A percentile compares a stretch with the other conserved stretches of the same genome.
Evolutionary conservation across 2,113 vertebrate genomes (phyloP).

Genomic region (Oryzias melastigma): DNA sequence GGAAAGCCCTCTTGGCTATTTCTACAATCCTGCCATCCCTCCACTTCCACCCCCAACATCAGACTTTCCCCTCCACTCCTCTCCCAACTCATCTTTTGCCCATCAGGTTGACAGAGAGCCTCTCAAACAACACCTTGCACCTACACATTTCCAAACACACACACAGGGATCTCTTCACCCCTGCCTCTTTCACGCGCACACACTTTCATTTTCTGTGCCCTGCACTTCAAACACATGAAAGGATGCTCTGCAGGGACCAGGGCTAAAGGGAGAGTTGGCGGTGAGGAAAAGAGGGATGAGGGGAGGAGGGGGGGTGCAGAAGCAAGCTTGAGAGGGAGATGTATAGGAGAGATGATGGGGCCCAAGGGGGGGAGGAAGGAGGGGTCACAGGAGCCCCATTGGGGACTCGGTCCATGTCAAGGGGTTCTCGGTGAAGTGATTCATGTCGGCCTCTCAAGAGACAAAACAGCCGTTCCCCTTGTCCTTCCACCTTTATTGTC

Average conservation of each 20-base stretch:
- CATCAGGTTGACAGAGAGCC: slow-evolving; percentile 65
- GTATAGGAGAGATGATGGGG: slow-evolving; percentile 37
- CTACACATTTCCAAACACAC: slow-evolving; percentile 45
- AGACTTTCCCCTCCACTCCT: slow-evolving; percentile 8
- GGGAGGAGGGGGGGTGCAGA: slow-evolving; percentile 52
- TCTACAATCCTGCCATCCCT: slow-evolving; percentile 33
- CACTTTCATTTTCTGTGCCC: slow-evolving; percentile 79
- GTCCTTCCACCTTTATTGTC: slow-evolving; percentile 18
- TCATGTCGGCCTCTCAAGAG: slow-evolving; percentile 46
- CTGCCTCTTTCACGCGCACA: slow-evolving; percentile 57
- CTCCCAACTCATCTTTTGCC: slow-evolving; percentile 56
- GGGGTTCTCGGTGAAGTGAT: slow-evolving; percentile 58
- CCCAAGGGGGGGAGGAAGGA: neutral
- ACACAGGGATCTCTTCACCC: slow-evolving; percentile 45
- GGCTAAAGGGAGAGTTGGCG: slow-evolving; percentile 68
- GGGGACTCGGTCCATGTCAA: slow-evolving; percentile 73
- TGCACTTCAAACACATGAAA: slow-evolving; percentile 84
- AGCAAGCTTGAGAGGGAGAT: slow-evolving; percentile 60
- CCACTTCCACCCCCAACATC: slow-evolving; percentile 32
- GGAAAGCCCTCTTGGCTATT: slow-evolving; percentile 67
- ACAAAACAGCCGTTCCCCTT: slow-evolving; percentile 52
- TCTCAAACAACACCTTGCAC: slow-evolving; percentile 63
- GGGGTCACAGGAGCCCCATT: slow-evolving; percentile 41
- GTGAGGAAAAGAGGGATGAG: slow-evolving; percentile 42
- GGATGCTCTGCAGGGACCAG: slow-evolving; percentile 78